Evolutionary conservation across 2,797 vertebrate genomes (phyloP).

Genomic region (Anabacerthia variegaticeps): DNA sequence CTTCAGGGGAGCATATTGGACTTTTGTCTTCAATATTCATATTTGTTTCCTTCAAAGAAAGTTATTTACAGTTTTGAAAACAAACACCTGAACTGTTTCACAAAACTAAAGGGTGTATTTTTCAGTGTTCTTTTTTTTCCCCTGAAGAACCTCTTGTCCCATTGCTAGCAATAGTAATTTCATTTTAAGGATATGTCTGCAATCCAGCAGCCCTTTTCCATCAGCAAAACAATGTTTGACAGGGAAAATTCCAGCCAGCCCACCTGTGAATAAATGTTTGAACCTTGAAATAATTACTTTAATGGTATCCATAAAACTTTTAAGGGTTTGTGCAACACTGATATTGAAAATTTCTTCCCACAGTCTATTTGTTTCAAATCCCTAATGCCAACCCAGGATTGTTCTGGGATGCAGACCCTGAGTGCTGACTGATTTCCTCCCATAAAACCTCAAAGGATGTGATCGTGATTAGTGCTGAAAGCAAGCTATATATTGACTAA

Average conservation of each 20-base stretch:
- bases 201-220: neutral
- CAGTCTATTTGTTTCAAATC: neutral
- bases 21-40: neutral
- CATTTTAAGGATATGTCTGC: neutral
- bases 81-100: neutral
- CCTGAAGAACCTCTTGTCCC: neutral
- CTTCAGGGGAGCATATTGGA: neutral
- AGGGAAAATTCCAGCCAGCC: neutral
- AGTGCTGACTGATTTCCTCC: neutral
- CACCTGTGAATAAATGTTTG: neutral
- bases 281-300: conserved; percentile 8
- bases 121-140: neutral
- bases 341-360: neutral
- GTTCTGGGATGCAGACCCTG: neutral
- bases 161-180: neutral
- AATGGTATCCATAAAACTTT: conserved; percentile 2
- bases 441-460: neutral
- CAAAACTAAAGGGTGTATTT: neutral
- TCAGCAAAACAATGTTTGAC: neutral
- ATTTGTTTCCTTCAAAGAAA: neutral
- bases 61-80: neutral
- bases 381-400: neutral
- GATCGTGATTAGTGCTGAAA: neutral
- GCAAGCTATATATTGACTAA: neutral
- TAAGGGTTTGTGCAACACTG: neutral